Conservation (phyloP, 2,113 vertebrate species). For the Apaloderma vittatum region DNA sequence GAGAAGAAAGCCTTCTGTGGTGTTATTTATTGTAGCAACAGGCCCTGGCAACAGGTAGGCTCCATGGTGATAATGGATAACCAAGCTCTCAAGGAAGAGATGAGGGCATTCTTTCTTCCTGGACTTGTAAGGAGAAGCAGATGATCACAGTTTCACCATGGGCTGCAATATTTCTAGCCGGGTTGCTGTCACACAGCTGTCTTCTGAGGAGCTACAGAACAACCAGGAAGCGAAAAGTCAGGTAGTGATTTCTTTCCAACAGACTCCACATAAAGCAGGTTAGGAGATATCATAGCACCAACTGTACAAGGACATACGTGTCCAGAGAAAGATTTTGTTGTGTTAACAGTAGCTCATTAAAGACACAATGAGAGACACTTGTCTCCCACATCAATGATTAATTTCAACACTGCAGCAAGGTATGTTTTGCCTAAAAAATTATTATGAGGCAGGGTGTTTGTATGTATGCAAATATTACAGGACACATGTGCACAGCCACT, state of each 20-base stretch:
- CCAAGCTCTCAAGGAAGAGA: not conserved
- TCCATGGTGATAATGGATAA: not conserved
- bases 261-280: accelerated
- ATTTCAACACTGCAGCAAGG: not conserved
- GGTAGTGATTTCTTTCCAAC: constrained; percentile 13
- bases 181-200: not conserved
- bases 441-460: not conserved
- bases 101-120: not conserved
- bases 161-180: constrained; percentile 63
- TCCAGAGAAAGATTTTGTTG: not conserved
- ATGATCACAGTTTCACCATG: constrained; percentile 8
- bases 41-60: constrained; percentile 47
- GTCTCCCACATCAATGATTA: not conserved
- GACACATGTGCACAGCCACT: not conserved
- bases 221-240: constrained; percentile 37
- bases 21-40: constrained; percentile 79
- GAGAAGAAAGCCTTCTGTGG: constrained; percentile 12
- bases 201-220: constrained; percentile 10
- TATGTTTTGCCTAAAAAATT: not conserved
- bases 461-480: not conserved
- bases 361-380: not conserved
- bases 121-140: not conserved
- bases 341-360: not conserved
- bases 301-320: accelerated
- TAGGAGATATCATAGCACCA: accelerated